Evolutionary conservation across 2,888 invertebrate species (phyloP), one percentile per base, ranked within the genome.

Genomic region (Mesochorus sp.): DNA sequence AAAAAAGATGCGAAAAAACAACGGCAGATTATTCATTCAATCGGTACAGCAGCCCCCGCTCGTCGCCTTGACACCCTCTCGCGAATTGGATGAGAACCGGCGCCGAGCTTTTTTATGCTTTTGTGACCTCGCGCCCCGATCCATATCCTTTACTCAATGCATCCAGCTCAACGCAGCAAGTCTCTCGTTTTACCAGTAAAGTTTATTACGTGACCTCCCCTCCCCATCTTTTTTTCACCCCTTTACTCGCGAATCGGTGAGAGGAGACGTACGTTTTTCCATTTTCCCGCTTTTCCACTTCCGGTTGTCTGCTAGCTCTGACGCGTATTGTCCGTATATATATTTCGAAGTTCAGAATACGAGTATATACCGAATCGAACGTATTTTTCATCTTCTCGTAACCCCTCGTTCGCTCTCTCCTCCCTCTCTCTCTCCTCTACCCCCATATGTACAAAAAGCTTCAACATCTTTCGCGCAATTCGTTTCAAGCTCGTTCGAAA

Each of bases 311-410:
- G 61, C 19, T 76, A 17, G 53, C 61, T 66, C 77, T 67, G 72
- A 73, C 67, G 67, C 67, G 77, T 59, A 72, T 67, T 77, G 77
- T 68, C 61, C 67, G 49, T 55, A 55, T 72, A 53, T 39, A 62
- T 62, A 62, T 62, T 62, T 47, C 47, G n/a, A n/a, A n/a, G n/a
- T n/a, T n/a, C n/a, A n/a, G n/a, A n/a, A n/a, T n/a, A n/a, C n/a
- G n/a, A n/a, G n/a, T n/a, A n/a, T 62, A 49, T 61, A 59, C 49
- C 57, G 51, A 10, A 14, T 14, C 37, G 17, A 34, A 34, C 53
- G 44, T 59, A 55, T 44, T 44, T 67, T 55, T 67, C 55, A 28
- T 34, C 31, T 17, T 39, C 42, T 34, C 10, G 3, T 47, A 12
- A 4, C 26, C 17, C 34, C 34, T 5, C n/a, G n/a, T n/a, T n/a